Conservation (phyloP, 2,113 vertebrate species). For the Australoheros scitulus region DNA sequence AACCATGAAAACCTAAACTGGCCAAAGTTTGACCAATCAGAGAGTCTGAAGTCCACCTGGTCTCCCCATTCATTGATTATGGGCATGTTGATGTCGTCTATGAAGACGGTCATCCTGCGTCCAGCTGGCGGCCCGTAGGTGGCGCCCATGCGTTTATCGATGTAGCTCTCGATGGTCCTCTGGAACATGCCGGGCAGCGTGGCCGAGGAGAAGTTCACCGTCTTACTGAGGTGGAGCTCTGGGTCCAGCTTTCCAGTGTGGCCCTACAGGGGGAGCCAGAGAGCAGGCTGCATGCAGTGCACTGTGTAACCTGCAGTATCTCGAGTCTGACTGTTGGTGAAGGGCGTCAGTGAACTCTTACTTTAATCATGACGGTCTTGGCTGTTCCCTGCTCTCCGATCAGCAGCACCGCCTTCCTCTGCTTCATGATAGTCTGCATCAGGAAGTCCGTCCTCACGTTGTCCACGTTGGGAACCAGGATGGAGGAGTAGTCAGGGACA, state of each 20-base stretch:
- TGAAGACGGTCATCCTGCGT: slow-evolving; percentile 85
- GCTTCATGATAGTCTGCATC: slow-evolving; percentile 82
- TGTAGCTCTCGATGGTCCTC: slow-evolving; percentile 84
- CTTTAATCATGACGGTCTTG: slow-evolving; percentile 89
- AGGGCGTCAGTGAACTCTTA: slow-evolving; percentile 8
- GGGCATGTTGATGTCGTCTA: slow-evolving; percentile 91
- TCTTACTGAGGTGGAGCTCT: slow-evolving; percentile 82
- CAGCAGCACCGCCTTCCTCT: slow-evolving; percentile 85
- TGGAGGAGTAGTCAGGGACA: slow-evolving; percentile 84
- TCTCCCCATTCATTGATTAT: slow-evolving; percentile 90
- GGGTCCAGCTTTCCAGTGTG: slow-evolving; percentile 83
- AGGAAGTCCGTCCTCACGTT: slow-evolving; percentile 85
- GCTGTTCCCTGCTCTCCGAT: slow-evolving; percentile 88
- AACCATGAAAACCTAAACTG: not conserved
- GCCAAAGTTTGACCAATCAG: not conserved
- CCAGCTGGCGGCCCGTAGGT: slow-evolving; percentile 85
- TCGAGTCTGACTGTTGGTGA: not conserved
- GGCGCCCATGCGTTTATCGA: slow-evolving; percentile 86
- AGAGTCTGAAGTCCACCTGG: slow-evolving; percentile 76
- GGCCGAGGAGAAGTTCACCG: slow-evolving; percentile 86
- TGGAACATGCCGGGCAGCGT: slow-evolving; percentile 87
- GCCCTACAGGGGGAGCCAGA: slow-evolving; percentile 73
- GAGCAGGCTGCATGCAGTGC: not conserved
- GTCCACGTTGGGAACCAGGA: slow-evolving; percentile 88
- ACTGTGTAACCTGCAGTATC: not conserved